A percentile compares a stretch with the other conserved stretches of the same genome.
phyloP scores from a whole-genome alignment of 1,140 invertebrate species.

The Ylistrum balloti region DNA sequence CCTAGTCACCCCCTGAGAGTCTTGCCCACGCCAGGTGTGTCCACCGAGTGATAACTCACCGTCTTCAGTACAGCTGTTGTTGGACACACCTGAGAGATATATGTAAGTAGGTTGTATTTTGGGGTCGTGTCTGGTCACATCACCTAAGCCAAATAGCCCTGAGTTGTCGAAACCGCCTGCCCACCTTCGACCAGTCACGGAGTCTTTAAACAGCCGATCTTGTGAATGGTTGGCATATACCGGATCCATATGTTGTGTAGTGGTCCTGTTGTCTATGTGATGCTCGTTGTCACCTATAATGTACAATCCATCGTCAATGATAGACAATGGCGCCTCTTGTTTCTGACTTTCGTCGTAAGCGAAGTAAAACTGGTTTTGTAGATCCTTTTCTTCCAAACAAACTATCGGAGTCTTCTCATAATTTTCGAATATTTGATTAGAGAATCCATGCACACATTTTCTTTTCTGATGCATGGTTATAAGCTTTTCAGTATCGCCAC shows the following conservation, averaged over 20 bases:
- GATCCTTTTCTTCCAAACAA: background rate
- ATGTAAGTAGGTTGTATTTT: background rate
- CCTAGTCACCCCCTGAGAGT: too few relatives aligned
- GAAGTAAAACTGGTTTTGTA: background rate
- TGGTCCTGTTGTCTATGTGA: background rate
- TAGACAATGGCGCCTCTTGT: background rate
- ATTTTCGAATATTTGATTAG: slow-evolving; percentile 18
- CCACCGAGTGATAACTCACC: background rate
- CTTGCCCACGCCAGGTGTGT: background rate
- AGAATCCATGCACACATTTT: background rate
- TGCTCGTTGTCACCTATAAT: background rate
- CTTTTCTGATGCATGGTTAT: background rate
- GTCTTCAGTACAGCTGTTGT: background rate
- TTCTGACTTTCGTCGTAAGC: background rate
- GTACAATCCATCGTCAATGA: background rate
- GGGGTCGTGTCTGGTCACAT: background rate
- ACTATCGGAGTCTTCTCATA: background rate
- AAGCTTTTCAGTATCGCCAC: background rate
- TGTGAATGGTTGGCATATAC: background rate
- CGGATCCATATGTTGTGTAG: background rate
- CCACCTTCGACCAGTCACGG: background rate
- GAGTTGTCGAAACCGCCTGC: background rate
- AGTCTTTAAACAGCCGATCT: background rate
- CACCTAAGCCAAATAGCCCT: background rate
- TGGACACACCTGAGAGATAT: background rate